These are phyloP conservation scores for Scolanthus callimorphus DNA, from an alignment of 92 coral and sea anemone genomes.

Conservation along the genomic window DNA sequence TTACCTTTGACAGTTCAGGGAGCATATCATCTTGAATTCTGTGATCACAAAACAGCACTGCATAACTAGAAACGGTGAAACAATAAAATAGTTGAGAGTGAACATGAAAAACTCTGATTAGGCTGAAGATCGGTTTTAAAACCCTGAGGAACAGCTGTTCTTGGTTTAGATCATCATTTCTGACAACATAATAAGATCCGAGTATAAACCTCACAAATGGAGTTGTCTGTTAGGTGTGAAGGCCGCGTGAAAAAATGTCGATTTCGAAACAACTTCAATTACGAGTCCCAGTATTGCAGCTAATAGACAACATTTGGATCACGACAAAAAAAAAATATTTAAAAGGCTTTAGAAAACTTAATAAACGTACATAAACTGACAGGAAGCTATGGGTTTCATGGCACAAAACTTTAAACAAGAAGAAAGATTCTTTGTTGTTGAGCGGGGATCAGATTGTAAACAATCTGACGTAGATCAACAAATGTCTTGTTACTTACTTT, in stretches of 20 bases:
- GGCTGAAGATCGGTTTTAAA: too few species aligned
- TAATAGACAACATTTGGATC: neutral
- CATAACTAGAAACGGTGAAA: constrained; percentile 62
- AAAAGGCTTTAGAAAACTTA: neutral
- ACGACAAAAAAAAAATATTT: neutral
- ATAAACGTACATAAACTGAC: too few species aligned
- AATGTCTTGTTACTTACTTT: too few species aligned
- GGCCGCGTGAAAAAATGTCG: too few species aligned
- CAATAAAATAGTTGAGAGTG: too few species aligned
- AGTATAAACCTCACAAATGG: neutral
- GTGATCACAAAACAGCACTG: constrained; percentile 86
- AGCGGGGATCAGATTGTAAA: too few species aligned
- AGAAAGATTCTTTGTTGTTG: too few species aligned
- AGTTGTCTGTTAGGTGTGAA: too few species aligned
- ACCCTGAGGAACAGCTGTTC: too few species aligned
- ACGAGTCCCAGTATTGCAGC: neutral
- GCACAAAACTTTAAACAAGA: too few species aligned
- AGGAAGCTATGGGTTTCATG: too few species aligned
- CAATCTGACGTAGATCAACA: too few species aligned
- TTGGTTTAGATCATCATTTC: neutral
- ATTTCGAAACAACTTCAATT: neutral
- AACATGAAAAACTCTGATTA: neutral
- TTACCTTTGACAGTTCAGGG: constrained; percentile 87
- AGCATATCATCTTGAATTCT: constrained; percentile 88
- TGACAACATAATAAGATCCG: neutral